Percentiles rank a stretch among this genome's conserved stretches.
Conservation (phyloP, 2,888 invertebrate genomes). For the Cataglyphis albicans region DNA sequence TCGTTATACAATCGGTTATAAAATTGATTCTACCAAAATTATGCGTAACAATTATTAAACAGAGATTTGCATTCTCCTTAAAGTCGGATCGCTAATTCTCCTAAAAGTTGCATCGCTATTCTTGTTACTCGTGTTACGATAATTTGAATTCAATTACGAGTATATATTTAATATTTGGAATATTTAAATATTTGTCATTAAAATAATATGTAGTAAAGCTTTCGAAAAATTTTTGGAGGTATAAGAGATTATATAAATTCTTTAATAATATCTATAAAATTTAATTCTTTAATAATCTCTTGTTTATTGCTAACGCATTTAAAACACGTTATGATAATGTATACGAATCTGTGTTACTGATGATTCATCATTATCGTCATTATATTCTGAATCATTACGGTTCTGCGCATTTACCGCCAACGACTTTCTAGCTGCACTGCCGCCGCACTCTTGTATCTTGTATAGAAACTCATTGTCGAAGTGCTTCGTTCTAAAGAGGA, state of each 20-base stretch:
- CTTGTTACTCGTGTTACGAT: background rate
- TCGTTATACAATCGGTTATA: background rate
- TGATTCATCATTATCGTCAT: constrained; percentile 43
- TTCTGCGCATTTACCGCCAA: constrained; percentile 63
- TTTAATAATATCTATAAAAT: background rate
- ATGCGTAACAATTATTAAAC: constrained; percentile 5
- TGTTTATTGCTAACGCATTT: background rate
- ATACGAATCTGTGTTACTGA: background rate
- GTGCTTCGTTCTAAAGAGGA: constrained; percentile 49
- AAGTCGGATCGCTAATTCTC: background rate
- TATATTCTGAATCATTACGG: constrained; percentile 50
- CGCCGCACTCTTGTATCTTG: constrained; percentile 55
- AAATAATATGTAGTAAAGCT: background rate
- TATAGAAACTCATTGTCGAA: constrained; percentile 35
- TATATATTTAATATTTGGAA: background rate
- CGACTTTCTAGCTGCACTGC: constrained; percentile 71
- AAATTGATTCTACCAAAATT: background rate
- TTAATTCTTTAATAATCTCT: background rate
- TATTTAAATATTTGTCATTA: background rate
- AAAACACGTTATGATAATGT: background rate
- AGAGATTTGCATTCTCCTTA: background rate
- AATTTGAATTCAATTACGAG: background rate
- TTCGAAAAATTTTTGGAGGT: background rate
- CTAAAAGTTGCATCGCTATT: background rate
- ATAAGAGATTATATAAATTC: background rate